A percentile compares a stretch with the other conserved stretches of the same genome.
These are phyloP conservation scores for Girardinichthys multiradiatus DNA, from an alignment of 2,113 vertebrate genomes.

Conservation along the genomic window DNA sequence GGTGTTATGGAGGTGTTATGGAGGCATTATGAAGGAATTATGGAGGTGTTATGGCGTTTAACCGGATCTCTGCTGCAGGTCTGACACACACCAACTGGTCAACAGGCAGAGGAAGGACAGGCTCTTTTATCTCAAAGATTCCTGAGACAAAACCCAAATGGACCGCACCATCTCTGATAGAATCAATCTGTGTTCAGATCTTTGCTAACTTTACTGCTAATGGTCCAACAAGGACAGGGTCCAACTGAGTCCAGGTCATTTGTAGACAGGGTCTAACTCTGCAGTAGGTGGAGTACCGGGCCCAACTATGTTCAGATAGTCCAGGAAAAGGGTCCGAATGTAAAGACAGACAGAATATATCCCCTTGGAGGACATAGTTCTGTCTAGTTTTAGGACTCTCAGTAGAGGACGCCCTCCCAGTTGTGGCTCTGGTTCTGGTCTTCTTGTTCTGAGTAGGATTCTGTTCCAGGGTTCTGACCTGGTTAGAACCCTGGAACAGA, in stretches of 20 bases:
- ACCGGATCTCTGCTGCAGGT: constrained; percentile 58
- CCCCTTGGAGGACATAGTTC: background rate
- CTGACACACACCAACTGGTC: constrained; percentile 2
- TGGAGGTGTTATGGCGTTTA: too few species aligned
- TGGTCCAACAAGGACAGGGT: background rate
- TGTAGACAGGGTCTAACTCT: too few species aligned
- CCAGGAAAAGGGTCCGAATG: background rate
- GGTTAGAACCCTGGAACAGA: too few species aligned
- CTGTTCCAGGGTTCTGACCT: background rate
- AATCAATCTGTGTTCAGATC: background rate
- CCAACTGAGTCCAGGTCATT: background rate
- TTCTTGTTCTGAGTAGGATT: background rate
- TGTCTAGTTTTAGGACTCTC: background rate
- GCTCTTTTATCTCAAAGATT: too few species aligned
- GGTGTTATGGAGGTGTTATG: too few species aligned
- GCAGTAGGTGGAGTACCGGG: background rate
- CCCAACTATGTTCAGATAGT: background rate
- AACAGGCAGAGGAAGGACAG: too few species aligned
- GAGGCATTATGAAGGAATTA: too few species aligned
- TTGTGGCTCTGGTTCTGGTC: background rate
- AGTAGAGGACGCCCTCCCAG: background rate
- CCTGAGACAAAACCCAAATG: background rate
- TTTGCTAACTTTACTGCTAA: background rate
- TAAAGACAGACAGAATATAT: background rate
- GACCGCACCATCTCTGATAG: background rate